These are phyloP conservation scores for Andrena cerasifolii DNA, from an alignment of 1,140 invertebrate genomes.

Conservation along the genomic window DNA sequence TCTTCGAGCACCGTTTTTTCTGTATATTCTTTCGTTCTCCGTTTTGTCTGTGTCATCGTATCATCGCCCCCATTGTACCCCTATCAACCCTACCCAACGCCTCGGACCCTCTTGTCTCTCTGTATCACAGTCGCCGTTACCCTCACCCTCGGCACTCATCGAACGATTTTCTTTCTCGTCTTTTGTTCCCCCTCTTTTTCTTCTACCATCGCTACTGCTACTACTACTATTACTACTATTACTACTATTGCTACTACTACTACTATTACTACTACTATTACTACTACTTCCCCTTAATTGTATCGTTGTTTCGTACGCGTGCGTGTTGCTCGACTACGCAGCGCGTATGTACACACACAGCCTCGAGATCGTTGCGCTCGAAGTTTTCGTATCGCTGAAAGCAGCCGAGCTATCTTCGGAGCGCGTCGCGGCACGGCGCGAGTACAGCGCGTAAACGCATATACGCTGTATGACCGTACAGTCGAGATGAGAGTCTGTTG, in stretches of 20 bases:
- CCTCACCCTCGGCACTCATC: not conserved
- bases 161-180: not conserved
- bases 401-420: not conserved
- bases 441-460: too few species aligned
- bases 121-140: not conserved
- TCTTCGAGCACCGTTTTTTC: conserved; percentile 55
- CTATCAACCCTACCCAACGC: not conserved
- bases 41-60: conserved; percentile 30
- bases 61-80: too few species aligned
- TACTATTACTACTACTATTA: not conserved
- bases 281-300: not conserved
- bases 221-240: too few species aligned
- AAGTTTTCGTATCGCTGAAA: conserved; percentile 31
- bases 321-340: conserved; percentile 40
- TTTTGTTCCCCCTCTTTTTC: not conserved
- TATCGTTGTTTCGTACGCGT: conserved; percentile 39
- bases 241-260: not conserved
- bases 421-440: too few species aligned
- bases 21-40: conserved; percentile 15
- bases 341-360: conserved; percentile 3
- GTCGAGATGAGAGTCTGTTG: too few species aligned
- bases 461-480: too few species aligned
- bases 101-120: not conserved
- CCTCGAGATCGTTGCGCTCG: conserved; percentile 33
- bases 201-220: too few species aligned